phyloP scores from a whole-genome alignment of 2,113 vertebrate genomes.

The Menidia beryllina region DNA sequence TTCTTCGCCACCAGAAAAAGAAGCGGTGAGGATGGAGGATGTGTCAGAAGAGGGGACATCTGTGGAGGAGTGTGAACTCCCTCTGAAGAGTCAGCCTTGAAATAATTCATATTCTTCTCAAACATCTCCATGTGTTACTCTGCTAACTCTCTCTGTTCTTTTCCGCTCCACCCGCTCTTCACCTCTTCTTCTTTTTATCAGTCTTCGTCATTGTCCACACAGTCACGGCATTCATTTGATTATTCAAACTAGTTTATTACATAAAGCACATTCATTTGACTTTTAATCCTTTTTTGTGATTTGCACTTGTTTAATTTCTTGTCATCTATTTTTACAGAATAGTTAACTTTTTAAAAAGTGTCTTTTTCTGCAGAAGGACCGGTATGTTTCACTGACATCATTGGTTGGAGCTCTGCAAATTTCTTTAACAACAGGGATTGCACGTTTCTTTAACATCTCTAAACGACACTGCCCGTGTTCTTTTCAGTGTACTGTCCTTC shows the following conservation, averaged over 20 bases:
- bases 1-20: slow-evolving; percentile 41
- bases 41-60: slow-evolving; percentile 34
- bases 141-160: slow-evolving; percentile 16
- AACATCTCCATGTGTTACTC: slow-evolving; percentile 26
- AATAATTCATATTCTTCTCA: slow-evolving; percentile 69
- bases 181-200: slow-evolving; percentile 2
- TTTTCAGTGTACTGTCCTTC: background rate
- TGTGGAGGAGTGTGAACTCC: slow-evolving; percentile 52
- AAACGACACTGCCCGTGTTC: background rate
- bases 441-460: background rate
- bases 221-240: slow-evolving; percentile 1
- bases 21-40: slow-evolving; percentile 23
- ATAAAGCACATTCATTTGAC: background rate
- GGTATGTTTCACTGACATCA: background rate
- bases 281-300: background rate
- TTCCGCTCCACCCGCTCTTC: slow-evolving; percentile 24
- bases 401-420: background rate
- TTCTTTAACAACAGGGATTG: background rate
- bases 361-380: background rate
- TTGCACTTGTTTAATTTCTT: no score
- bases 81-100: slow-evolving; percentile 56
- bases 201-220: background rate
- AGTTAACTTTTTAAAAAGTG: background rate
- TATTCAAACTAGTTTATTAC: slow-evolving; percentile 7
- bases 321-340: no score